phyloP scores from a whole-genome alignment of 2,888 invertebrate genomes.

The Macrostomum cliftonense region DNA sequence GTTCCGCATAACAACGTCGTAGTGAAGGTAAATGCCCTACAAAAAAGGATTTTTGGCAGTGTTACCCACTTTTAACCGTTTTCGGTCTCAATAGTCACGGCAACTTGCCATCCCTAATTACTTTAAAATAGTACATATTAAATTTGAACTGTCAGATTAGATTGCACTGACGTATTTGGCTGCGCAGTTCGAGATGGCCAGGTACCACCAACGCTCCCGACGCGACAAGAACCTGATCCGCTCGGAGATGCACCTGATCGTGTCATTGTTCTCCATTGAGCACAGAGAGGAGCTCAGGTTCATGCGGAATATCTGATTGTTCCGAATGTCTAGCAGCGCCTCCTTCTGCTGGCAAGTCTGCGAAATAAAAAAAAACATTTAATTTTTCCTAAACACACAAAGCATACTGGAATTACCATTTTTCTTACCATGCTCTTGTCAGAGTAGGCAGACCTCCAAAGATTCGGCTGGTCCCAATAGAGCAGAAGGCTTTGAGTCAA shows the following conservation, averaged over 20 bases:
- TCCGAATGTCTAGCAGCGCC: slow-evolving; percentile 49
- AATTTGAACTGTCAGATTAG: too few relatives aligned
- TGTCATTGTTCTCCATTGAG: slow-evolving; percentile 15
- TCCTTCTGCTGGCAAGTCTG: slow-evolving; percentile 59
- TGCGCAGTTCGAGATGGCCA: slow-evolving; percentile 59
- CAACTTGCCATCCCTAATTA: too few relatives aligned
- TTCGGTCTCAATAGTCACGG: too few relatives aligned
- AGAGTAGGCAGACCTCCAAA: slow-evolving; percentile 63
- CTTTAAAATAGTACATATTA: too few relatives aligned
- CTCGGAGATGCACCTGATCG: slow-evolving; percentile 19
- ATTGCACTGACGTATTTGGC: too few relatives aligned
- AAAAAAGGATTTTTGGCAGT: too few relatives aligned
- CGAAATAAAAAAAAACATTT: slow-evolving; percentile 15
- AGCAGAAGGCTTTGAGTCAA: slow-evolving; percentile 54
- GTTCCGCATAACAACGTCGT: slow-evolving; percentile 69
- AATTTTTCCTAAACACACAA: too few relatives aligned
- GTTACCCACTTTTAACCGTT: too few relatives aligned
- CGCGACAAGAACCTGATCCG: slow-evolving; percentile 51
- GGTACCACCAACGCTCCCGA: slow-evolving; percentile 80
- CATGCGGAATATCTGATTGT: slow-evolving; percentile 60
- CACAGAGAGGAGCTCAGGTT: slow-evolving; percentile 38
- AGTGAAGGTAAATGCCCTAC: slow-evolving; percentile 57
- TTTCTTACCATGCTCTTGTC: too few relatives aligned
- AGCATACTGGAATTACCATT: too few relatives aligned
- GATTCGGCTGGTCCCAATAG: slow-evolving; percentile 61